phyloP scores from a whole-genome alignment of 2,888 invertebrate genomes.

The Lepidocyrtinus sp. region DNA sequence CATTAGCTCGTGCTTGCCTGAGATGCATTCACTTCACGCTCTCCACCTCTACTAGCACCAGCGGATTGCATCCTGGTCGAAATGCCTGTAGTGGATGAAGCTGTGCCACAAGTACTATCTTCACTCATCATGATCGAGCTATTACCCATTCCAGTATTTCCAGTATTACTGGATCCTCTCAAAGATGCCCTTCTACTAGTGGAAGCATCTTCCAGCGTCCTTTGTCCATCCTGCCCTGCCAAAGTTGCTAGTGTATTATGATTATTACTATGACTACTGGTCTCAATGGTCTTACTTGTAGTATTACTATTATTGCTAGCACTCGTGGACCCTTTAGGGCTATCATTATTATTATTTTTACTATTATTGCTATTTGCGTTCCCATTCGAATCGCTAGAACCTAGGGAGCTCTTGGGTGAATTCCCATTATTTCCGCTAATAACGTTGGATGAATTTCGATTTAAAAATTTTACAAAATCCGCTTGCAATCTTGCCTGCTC shows the following conservation, averaged over 20 bases:
- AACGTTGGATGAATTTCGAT: constrained; percentile 51
- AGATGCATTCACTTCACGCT: constrained; percentile 66
- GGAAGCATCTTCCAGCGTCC: constrained; percentile 24
- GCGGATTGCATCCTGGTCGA: constrained; percentile 51
- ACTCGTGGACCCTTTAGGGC: constrained; percentile 41
- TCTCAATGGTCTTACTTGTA: constrained; percentile 32
- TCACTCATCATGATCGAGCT: constrained; percentile 15
- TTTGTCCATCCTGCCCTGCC: constrained; percentile 50
- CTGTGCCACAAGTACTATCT: constrained; percentile 45
- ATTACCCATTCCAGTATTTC: constrained; percentile 32
- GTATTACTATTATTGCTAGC: constrained; percentile 47
- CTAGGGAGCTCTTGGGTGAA: constrained; percentile 48
- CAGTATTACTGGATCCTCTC: constrained; percentile 25
- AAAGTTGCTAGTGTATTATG: constrained; percentile 40
- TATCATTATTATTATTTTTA: not conserved
- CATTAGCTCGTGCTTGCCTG: constrained; percentile 62
- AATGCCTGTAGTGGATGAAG: constrained; percentile 40
- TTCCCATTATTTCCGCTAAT: constrained; percentile 78
- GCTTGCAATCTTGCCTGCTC: constrained; percentile 72
- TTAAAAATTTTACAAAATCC: constrained; percentile 77
- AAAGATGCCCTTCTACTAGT: constrained; percentile 47
- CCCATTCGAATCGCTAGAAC: too few relatives aligned
- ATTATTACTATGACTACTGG: constrained; percentile 38
- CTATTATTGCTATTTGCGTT: constrained; percentile 33
- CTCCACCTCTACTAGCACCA: constrained; percentile 50